Evolutionary conservation across 2,797 vertebrate species (phyloP).

Genomic region (Dryobates pubescens): DNA sequence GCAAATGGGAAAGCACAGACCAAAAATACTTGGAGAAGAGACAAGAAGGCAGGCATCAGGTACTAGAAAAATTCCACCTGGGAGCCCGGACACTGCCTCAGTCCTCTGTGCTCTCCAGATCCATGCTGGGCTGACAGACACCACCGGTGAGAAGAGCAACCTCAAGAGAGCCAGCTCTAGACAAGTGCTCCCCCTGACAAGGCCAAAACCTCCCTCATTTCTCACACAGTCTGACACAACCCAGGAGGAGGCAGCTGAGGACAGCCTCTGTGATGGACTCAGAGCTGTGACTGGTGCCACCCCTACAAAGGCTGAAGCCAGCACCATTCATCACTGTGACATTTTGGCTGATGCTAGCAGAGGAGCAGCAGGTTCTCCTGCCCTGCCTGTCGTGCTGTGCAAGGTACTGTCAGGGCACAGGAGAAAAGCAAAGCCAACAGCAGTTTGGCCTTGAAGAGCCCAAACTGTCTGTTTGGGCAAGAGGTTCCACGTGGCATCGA

Average conservation of each 20-base stretch:
- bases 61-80: background rate
- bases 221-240: background rate
- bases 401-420: background rate
- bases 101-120: background rate
- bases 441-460: background rate
- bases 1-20: background rate
- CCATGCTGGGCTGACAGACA: background rate
- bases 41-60: background rate
- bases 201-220: background rate
- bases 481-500: background rate
- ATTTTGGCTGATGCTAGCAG: background rate
- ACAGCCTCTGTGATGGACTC: background rate
- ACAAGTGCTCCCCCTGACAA: background rate
- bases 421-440: background rate
- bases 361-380: conserved; percentile 7
- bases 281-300: background rate
- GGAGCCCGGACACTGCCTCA: background rate
- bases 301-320: background rate
- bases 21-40: background rate
- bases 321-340: fast-evolving
- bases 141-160: background rate
- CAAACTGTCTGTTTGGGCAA: fast-evolving
- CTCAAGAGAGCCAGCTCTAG: background rate
- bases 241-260: background rate
- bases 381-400: fast-evolving